A percentile compares a stretch with the other conserved stretches of the same genome.
Conservation (phyloP, 2,797 vertebrate genomes). For the Thamnophis elegans region DNA sequence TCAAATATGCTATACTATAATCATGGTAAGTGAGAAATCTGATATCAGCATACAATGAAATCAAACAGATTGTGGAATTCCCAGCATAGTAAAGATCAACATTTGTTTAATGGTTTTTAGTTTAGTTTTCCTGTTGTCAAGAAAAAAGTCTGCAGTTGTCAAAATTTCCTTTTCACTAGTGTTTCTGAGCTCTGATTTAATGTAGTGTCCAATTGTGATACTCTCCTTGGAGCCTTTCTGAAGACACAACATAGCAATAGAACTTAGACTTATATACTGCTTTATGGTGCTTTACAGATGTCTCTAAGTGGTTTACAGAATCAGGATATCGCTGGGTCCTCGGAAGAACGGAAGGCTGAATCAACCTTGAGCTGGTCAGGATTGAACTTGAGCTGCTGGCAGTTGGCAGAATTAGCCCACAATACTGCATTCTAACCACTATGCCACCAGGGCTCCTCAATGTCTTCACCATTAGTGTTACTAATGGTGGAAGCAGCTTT, state of each 20-base stretch:
- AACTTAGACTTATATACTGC: no score
- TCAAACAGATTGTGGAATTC: not conserved
- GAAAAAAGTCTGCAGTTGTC: not conserved
- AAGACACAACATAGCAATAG: not conserved
- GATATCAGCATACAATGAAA: not conserved
- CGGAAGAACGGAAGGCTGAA: no score
- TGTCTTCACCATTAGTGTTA: not conserved
- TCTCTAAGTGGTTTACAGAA: no score
- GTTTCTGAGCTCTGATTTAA: not conserved
- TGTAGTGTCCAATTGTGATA: not conserved
- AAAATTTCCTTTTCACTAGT: not conserved
- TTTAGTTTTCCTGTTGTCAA: not conserved
- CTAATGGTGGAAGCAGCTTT: no score
- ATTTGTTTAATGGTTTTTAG: not conserved
- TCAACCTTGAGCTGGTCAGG: no score
- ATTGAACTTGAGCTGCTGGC: no score
- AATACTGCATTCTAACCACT: not conserved
- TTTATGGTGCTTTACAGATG: no score
- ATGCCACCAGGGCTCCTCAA: not conserved
- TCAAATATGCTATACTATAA: not conserved
- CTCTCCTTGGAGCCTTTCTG: not conserved
- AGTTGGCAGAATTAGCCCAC: no score
- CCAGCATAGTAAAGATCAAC: not conserved
- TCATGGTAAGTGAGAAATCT: not conserved
- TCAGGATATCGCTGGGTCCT: no score